Evolutionary conservation across 92 coral and sea anemone species (phyloP).

Genomic region (Hydrozoanthus gracilis): DNA sequence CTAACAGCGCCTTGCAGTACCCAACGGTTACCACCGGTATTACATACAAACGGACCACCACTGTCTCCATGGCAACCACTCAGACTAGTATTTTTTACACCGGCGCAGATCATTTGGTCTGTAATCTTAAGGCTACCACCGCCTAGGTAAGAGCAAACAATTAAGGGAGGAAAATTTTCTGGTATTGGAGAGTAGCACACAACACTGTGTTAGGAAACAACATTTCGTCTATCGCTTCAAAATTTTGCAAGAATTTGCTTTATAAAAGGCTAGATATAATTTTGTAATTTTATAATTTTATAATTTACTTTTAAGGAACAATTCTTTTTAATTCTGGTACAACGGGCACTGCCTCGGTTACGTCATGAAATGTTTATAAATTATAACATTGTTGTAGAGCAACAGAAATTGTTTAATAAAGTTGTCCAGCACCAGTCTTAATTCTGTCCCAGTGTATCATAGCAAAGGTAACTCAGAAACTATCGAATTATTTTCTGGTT

Average conservation of each 20-base stretch:
- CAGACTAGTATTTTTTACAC: no score
- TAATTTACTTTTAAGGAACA: background rate
- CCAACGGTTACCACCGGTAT: no score
- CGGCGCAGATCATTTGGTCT: no score
- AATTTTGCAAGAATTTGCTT: background rate
- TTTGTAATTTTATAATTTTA: no score
- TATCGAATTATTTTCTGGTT: no score
- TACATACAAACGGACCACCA: no score
- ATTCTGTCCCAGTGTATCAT: background rate
- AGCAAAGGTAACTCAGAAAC: background rate
- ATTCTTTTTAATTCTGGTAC: background rate
- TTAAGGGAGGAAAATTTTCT: background rate
- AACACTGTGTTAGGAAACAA: background rate
- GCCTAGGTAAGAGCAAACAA: background rate
- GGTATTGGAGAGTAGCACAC: background rate
- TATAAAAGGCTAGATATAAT: background rate
- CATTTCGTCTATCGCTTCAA: background rate
- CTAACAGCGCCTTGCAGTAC: no score
- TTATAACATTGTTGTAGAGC: background rate
- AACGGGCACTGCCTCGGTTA: background rate
- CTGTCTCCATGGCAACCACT: no score
- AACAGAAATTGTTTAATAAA: background rate
- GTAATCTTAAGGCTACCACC: no score
- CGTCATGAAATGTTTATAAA: background rate
- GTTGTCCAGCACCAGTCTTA: background rate